phyloP scores from a whole-genome alignment of 2,797 vertebrate species.

The Periophthalmus magnuspinnatus region DNA sequence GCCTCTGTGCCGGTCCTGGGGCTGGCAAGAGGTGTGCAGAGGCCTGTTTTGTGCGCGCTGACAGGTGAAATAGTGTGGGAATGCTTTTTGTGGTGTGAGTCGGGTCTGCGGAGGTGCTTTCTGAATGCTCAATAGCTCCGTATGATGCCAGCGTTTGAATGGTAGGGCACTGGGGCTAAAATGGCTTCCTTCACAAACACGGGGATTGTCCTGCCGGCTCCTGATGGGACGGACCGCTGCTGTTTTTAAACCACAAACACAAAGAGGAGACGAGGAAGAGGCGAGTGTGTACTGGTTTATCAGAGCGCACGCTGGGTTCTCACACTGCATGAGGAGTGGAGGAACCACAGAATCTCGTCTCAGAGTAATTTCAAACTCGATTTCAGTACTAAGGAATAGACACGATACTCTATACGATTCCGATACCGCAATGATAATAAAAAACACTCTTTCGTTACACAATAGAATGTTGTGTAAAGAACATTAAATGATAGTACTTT shows the following conservation, averaged over 20 bases:
- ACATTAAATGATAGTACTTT: too few relatives aligned
- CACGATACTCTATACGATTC: too few relatives aligned
- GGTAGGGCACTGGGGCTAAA: conserved; percentile 28
- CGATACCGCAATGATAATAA: too few relatives aligned
- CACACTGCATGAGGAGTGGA: background rate
- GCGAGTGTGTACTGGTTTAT: conserved; percentile 45
- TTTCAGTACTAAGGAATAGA: too few relatives aligned
- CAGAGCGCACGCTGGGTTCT: conserved; percentile 10
- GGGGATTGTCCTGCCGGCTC: conserved; percentile 56
- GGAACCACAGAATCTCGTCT: background rate
- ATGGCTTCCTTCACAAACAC: conserved; percentile 58
- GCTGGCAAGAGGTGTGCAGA: conserved; percentile 74
- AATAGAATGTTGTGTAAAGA: too few relatives aligned
- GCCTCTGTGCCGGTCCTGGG: conserved; percentile 29
- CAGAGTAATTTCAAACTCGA: conserved; percentile 1
- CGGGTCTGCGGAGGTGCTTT: conserved; percentile 68
- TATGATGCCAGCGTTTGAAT: conserved; percentile 70
- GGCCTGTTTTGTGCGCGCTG: conserved; percentile 72
- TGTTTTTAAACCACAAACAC: conserved; percentile 35
- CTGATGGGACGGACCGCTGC: conserved; percentile 44
- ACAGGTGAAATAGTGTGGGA: conserved; percentile 82
- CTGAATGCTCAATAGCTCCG: conserved; percentile 79
- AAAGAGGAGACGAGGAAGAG: conserved; percentile 28
- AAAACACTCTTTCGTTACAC: too few relatives aligned
- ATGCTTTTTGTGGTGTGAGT: conserved; percentile 76